Conservation (phyloP, 2,113 vertebrate species). For the Lampris megalopsis region DNA sequence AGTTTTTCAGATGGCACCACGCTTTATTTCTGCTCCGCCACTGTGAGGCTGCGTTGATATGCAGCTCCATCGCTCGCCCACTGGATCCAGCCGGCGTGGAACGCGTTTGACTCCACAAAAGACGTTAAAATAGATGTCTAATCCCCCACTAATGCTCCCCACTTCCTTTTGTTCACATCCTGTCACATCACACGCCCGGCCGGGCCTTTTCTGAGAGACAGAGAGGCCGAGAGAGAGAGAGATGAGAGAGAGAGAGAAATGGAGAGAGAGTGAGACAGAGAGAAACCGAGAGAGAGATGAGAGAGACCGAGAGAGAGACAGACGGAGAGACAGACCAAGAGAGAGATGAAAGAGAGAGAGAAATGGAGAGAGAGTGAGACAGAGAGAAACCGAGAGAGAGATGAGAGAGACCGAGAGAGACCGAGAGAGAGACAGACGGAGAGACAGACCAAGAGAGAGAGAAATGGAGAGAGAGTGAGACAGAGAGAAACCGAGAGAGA, state of each 20-base stretch:
- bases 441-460: no score
- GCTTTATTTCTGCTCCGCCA: neutral
- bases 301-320: no score
- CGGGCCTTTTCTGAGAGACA: slow-evolving; percentile 7
- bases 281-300: no score
- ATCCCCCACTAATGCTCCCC: slow-evolving; percentile 67
- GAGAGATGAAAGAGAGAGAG: no score
- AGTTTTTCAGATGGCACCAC: neutral
- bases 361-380: no score
- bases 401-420: no score
- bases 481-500: no score
- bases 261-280: no score
- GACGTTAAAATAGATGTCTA: slow-evolving; percentile 69
- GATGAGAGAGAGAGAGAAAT: slow-evolving; percentile 10
- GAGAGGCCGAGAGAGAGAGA: slow-evolving; percentile 8
- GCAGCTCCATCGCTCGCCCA: slow-evolving; percentile 29
- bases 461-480: no score
- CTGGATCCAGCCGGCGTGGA: slow-evolving; percentile 35
- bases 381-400: no score
- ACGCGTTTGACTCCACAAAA: slow-evolving; percentile 62
- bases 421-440: no score
- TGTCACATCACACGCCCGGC: slow-evolving; percentile 48
- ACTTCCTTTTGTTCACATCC: slow-evolving; percentile 63
- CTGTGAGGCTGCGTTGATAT: slow-evolving; percentile 33
- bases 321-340: no score